A percentile compares a stretch with the other conserved stretches of the same genome.
phyloP scores from a whole-genome alignment of 64 coral and sea anemone genomes.

The Stichodactyla helianthus region DNA sequence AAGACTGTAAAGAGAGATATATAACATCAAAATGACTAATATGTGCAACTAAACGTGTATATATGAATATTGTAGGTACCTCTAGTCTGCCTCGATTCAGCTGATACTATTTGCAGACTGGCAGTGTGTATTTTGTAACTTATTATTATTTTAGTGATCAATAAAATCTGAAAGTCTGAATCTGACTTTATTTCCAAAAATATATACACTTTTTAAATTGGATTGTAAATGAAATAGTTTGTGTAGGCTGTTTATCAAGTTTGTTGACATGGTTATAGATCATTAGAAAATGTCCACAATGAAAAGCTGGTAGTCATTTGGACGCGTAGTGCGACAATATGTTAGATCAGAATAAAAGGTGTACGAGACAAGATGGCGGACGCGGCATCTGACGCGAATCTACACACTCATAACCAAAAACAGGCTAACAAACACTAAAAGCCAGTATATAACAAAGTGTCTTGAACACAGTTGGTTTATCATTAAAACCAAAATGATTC shows the following conservation, averaged over 20 bases:
- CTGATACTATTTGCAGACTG: too few species aligned
- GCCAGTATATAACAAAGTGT: too few species aligned
- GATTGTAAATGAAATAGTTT: background rate
- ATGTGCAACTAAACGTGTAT: too few species aligned
- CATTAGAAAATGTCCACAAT: background rate
- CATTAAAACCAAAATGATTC: too few species aligned
- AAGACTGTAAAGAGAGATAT: too few species aligned
- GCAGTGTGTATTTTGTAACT: background rate
- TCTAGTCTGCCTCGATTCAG: too few species aligned
- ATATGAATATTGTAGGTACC: too few species aligned
- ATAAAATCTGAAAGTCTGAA: background rate
- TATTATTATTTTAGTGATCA: background rate
- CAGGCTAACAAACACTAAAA: background rate
- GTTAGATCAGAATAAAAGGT: background rate
- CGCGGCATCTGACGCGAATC: background rate
- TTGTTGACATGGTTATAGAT: background rate
- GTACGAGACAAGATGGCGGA: background rate
- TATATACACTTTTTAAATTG: background rate
- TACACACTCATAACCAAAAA: background rate
- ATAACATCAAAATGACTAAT: too few species aligned
- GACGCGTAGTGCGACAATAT: background rate
- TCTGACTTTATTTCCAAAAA: background rate
- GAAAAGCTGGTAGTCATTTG: background rate
- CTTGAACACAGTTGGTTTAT: too few species aligned
- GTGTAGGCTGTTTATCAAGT: background rate